Conservation (phyloP, 2,113 vertebrate species). For the Chamaea fasciata region DNA sequence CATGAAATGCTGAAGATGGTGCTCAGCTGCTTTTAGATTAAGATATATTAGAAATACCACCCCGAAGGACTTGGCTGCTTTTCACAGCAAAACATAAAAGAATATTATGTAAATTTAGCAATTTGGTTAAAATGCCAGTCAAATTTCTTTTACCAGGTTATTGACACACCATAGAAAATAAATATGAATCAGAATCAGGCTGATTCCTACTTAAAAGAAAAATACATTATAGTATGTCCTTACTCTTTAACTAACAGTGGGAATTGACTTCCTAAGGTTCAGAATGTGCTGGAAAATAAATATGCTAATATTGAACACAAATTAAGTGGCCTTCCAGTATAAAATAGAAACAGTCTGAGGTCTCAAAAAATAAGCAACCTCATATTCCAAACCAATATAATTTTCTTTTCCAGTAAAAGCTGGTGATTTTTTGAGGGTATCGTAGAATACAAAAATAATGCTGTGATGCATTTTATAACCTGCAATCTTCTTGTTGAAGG, state of each 20-base stretch:
- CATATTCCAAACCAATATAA: slow-evolving; percentile 15
- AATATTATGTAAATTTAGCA: neutral
- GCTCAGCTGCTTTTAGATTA: neutral
- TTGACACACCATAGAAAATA: neutral
- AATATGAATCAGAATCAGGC: neutral
- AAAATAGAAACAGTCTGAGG: neutral
- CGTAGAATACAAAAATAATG: neutral
- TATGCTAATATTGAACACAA: neutral
- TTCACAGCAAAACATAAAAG: neutral
- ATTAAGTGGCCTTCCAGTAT: slow-evolving; percentile 30
- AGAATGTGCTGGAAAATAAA: neutral
- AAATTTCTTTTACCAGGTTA: neutral
- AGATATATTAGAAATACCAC: neutral
- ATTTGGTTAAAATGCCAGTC: neutral
- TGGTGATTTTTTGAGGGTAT: neutral
- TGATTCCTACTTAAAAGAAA: neutral
- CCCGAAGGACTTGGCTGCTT: neutral
- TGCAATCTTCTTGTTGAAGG: neutral
- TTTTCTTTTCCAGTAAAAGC: slow-evolving; percentile 35
- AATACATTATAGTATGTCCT: neutral
- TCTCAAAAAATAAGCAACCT: slow-evolving; percentile 11
- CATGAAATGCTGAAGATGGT: neutral
- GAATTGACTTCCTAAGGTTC: slow-evolving; percentile 2
- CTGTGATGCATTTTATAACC: neutral
- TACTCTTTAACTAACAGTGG: neutral